phyloP scores from a whole-genome alignment of 2,113 vertebrate genomes.

The Muntiacus muntjak region DNA sequence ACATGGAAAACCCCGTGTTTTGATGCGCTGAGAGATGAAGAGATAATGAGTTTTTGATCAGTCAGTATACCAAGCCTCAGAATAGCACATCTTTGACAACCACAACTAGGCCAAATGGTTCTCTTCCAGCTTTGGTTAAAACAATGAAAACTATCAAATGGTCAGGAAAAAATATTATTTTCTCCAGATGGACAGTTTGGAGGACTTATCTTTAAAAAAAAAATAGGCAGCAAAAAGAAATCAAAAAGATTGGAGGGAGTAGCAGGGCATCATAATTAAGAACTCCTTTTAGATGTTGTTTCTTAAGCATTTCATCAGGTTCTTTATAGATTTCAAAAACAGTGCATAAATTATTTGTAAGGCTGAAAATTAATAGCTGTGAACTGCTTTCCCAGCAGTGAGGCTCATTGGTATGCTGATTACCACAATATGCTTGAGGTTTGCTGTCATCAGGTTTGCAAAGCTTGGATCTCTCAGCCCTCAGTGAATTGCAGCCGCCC shows the following conservation, averaged over 20 bases:
- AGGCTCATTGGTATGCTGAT: slow-evolving; percentile 37
- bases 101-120: background rate
- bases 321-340: slow-evolving; percentile 55
- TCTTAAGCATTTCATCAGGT: slow-evolving; percentile 59
- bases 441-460: background rate
- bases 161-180: background rate
- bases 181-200: fast-evolving
- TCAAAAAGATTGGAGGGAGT: slow-evolving; percentile 38
- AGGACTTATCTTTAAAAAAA: slow-evolving; percentile 9
- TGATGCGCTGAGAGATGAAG: background rate
- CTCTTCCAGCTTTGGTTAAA: slow-evolving; percentile 18
- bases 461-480: background rate
- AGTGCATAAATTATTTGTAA: slow-evolving; percentile 53
- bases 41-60: background rate
- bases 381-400: background rate
- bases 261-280: slow-evolving; percentile 56
- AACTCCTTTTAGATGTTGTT: slow-evolving; percentile 13
- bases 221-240: slow-evolving; percentile 4
- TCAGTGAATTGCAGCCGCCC: background rate
- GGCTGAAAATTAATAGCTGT: slow-evolving; percentile 56
- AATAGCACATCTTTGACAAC: background rate
- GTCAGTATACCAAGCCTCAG: background rate
- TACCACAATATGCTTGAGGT: slow-evolving; percentile 34
- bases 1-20: slow-evolving; percentile 13
- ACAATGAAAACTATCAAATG: background rate